phyloP scores from a whole-genome alignment of 2,113 vertebrate species.

The Gila orcuttii region DNA sequence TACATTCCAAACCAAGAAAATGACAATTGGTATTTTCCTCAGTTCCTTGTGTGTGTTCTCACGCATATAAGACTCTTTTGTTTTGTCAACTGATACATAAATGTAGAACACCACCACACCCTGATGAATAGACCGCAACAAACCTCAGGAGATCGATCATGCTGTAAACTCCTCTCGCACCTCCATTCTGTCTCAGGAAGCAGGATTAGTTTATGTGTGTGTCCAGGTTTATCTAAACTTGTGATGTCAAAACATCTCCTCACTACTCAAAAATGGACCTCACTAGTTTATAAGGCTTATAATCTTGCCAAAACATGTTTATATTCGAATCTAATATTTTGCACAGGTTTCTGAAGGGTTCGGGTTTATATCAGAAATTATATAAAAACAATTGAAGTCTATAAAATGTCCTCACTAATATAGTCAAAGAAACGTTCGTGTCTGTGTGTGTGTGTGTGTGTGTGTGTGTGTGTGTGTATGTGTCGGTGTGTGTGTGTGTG shows the following conservation, averaged over 20 bases:
- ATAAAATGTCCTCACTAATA: background rate
- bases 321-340: background rate
- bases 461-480: too few relatives aligned
- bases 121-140: constrained; percentile 18
- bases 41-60: constrained; percentile 37
- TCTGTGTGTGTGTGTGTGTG: constrained; percentile 9
- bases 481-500: constrained; percentile 23
- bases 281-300: background rate
- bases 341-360: too few relatives aligned
- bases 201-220: constrained; percentile 1
- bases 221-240: background rate
- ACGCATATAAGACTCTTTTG: constrained; percentile 30
- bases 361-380: too few relatives aligned
- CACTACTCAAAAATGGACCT: background rate
- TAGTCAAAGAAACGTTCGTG: background rate
- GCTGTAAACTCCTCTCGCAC: constrained; percentile 8
- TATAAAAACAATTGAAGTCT: background rate
- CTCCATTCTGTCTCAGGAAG: background rate
- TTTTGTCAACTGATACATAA: constrained; percentile 38
- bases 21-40: constrained; percentile 3
- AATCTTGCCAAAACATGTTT: background rate
- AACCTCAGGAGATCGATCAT: constrained; percentile 30
- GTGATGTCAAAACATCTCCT: background rate
- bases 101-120: constrained; percentile 35
- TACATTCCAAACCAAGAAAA: background rate